A percentile compares a stretch with the other conserved stretches of the same genome.
Conservation (phyloP, 2,113 vertebrate species). For the Rattus norvegicus region DNA sequence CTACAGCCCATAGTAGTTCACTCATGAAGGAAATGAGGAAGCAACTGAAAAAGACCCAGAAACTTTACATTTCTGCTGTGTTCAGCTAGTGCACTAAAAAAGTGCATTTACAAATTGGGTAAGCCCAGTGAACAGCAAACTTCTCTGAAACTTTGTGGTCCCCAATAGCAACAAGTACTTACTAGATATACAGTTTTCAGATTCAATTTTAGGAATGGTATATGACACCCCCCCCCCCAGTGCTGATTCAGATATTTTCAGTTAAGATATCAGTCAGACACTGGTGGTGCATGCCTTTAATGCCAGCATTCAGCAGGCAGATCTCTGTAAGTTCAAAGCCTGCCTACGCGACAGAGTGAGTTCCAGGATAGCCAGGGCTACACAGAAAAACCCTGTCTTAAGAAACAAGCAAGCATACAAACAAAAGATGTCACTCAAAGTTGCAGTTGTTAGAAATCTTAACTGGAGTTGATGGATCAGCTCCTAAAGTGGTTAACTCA, state of each 20-base stretch:
- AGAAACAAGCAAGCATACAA: not conserved
- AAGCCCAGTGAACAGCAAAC: not conserved
- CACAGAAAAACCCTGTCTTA: not conserved
- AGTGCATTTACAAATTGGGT: not conserved
- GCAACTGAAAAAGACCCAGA: not conserved
- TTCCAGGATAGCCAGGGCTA: not conserved
- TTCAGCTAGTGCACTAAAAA: not conserved
- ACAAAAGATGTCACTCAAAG: not conserved
- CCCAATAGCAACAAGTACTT: not conserved
- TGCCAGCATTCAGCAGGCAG: not conserved
- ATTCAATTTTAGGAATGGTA: not conserved
- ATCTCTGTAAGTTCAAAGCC: not conserved
- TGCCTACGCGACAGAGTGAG: not conserved
- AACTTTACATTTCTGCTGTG: not conserved
- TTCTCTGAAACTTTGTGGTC: not conserved
- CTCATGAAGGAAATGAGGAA: not conserved
- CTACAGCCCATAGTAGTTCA: not conserved
- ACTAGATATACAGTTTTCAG: not conserved
- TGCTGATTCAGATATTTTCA: not conserved
- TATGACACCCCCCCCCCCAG: not conserved
- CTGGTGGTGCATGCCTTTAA: not conserved
- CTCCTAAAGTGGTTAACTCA: not conserved
- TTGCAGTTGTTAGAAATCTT: not conserved
- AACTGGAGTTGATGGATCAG: not conserved
- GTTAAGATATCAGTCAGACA: not conserved